Evolutionary conservation across 1,140 invertebrate genomes (phyloP).

Genomic region (Pomacea maculata): DNA sequence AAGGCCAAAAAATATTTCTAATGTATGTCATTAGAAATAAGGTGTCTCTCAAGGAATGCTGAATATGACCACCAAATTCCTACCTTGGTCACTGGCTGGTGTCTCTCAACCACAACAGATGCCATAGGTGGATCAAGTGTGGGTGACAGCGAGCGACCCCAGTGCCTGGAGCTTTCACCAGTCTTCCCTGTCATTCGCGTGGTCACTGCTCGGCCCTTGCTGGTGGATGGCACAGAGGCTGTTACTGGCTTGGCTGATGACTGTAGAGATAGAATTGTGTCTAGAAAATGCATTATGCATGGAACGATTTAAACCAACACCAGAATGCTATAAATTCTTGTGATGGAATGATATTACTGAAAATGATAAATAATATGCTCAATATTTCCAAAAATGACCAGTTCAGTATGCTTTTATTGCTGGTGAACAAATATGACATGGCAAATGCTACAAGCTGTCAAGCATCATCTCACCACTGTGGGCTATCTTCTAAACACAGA

Average conservation of each 20-base stretch:
- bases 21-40: not conserved
- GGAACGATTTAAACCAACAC: not conserved
- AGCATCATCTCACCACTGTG: not conserved
- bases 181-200: slow-evolving; percentile 33
- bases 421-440: not conserved
- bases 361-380: too few relatives aligned
- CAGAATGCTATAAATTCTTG: not conserved
- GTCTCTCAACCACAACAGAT: slow-evolving; percentile 56
- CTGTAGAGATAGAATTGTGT: not conserved
- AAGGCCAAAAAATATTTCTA: not conserved
- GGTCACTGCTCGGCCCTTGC: slow-evolving; percentile 34
- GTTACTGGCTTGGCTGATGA: slow-evolving; percentile 13
- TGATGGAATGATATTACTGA: too few relatives aligned
- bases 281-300: not conserved
- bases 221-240: slow-evolving; percentile 22
- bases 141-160: not conserved
- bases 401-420: too few relatives aligned
- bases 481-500: not conserved
- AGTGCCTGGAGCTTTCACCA: slow-evolving; percentile 2
- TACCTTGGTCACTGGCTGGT: slow-evolving; percentile 56
- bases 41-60: not conserved
- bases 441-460: not conserved
- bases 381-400: too few relatives aligned
- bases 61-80: not conserved
- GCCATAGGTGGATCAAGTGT: slow-evolving; percentile 53